A percentile compares a stretch with the other conserved stretches of the same genome.
These are phyloP conservation scores for Hemithea aestivaria DNA, from an alignment of 2,888 invertebrate genomes.

Conservation along the genomic window DNA sequence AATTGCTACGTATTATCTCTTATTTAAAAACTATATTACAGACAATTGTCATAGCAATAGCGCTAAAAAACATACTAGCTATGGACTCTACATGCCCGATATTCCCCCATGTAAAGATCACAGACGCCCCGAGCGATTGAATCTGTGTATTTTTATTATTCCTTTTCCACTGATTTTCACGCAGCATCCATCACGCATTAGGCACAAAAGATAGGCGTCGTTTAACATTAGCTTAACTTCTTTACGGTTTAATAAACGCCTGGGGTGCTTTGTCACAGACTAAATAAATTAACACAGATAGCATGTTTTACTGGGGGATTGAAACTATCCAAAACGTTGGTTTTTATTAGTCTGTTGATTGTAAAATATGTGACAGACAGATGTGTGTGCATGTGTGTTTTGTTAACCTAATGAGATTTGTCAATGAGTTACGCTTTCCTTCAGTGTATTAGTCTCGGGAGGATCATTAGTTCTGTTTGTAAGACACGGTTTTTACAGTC, in stretches of 20 bases:
- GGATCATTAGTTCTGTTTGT: conserved; percentile 55
- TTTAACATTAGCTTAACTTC: conserved; percentile 77
- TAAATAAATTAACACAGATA: conserved; percentile 49
- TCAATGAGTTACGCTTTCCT: conserved; percentile 68
- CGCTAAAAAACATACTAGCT: too few species aligned
- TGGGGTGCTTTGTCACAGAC: conserved; percentile 47
- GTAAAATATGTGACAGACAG: conserved; percentile 58
- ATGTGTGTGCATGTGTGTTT: conserved; percentile 72
- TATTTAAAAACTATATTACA: too few species aligned
- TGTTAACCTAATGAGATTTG: conserved; percentile 72
- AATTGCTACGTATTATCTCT: too few species aligned
- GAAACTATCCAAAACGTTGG: conserved; percentile 41
- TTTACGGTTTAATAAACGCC: conserved; percentile 73
- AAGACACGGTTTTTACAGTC: conserved; percentile 41
- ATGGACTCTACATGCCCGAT: too few species aligned
- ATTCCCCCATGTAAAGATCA: too few species aligned
- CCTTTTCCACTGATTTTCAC: conserved; percentile 56
- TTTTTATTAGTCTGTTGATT: conserved; percentile 53
- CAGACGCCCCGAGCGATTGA: conserved; percentile 49
- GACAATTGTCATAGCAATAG: too few species aligned
- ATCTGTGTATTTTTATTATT: conserved; percentile 52
- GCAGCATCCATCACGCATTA: conserved; percentile 70
- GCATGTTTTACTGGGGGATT: conserved; percentile 44
- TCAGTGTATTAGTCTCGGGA: conserved; percentile 47
- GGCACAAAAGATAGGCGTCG: conserved; percentile 75